Evolutionary conservation across 2,888 invertebrate species (phyloP).

Genomic region (Leptothorax acervorum): DNA sequence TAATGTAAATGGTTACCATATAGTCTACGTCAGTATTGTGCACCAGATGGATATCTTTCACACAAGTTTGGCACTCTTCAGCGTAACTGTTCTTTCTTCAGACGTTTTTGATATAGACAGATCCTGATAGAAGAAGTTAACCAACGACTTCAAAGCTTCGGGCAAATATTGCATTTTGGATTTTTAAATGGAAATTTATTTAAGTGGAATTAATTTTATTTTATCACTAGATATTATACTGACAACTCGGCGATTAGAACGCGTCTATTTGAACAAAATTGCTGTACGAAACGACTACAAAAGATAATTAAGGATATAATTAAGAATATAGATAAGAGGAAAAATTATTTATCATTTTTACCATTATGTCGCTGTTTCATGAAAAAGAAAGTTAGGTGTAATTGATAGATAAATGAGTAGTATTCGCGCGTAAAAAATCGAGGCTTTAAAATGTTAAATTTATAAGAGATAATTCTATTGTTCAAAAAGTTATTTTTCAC

Average conservation of each 20-base stretch:
- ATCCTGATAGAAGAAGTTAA: constrained; percentile 61
- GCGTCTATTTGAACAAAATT: neutral
- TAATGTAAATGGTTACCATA: constrained; percentile 57
- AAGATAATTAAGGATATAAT: neutral
- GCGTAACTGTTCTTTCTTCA: constrained; percentile 48
- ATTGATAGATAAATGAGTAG: neutral
- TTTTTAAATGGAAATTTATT: neutral
- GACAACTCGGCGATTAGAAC: neutral
- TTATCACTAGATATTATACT: neutral
- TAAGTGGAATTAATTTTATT: neutral
- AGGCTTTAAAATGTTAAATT: neutral
- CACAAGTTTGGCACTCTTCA: constrained; percentile 39
- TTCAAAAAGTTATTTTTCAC: neutral
- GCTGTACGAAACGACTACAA: neutral
- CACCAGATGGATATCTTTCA: constrained; percentile 56
- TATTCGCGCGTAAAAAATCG: neutral
- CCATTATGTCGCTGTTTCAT: neutral
- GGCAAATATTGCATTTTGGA: constrained; percentile 7
- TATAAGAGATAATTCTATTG: neutral
- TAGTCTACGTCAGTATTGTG: constrained; percentile 63
- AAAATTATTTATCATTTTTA: neutral
- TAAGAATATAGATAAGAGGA: neutral
- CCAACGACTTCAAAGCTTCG: constrained; percentile 56
- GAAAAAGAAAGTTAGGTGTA: neutral
- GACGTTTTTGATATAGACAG: constrained; percentile 27